Conservation (phyloP, 2,888 invertebrate species). For the Ectemnius continuus region DNA sequence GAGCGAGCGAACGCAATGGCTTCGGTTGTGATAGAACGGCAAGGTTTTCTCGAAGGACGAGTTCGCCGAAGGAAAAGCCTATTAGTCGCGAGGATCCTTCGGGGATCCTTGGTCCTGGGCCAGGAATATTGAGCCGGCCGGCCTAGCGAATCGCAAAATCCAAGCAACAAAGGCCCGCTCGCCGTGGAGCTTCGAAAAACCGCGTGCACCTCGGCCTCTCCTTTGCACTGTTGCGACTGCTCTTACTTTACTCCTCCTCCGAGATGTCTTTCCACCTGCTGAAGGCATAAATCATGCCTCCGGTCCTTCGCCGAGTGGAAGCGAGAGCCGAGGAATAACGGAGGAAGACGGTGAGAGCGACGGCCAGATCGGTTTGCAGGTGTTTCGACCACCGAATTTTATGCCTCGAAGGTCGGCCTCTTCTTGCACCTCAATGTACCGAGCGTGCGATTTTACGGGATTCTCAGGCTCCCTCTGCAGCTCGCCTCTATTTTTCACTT, state of each 20-base stretch:
- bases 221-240: conserved; percentile 17
- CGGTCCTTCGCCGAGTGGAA: conserved; percentile 33
- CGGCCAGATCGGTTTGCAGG: conserved; percentile 53
- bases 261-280: conserved; percentile 67
- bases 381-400: conserved; percentile 56
- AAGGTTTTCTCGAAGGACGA: conserved; percentile 61
- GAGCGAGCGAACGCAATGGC: background rate
- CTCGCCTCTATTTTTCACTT: conserved; percentile 1
- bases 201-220: conserved; percentile 27
- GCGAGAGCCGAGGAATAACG: conserved; percentile 4
- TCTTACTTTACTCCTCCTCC: conserved; percentile 29
- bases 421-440: conserved; percentile 33
- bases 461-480: background rate
- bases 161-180: conserved; percentile 46
- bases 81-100: conserved; percentile 60
- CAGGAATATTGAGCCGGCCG: conserved; percentile 39
- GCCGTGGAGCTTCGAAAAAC: conserved; percentile 59
- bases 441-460: conserved; percentile 27
- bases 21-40: conserved; percentile 16
- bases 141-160: conserved; percentile 68
- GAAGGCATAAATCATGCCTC: conserved; percentile 67
- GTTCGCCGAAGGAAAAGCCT: conserved; percentile 61
- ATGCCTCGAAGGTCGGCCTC: conserved; percentile 42
- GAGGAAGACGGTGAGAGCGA: background rate
- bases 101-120: conserved; percentile 34